Conservation (phyloP, 2,888 invertebrate species). For the Cheiracanthium punctorium region DNA sequence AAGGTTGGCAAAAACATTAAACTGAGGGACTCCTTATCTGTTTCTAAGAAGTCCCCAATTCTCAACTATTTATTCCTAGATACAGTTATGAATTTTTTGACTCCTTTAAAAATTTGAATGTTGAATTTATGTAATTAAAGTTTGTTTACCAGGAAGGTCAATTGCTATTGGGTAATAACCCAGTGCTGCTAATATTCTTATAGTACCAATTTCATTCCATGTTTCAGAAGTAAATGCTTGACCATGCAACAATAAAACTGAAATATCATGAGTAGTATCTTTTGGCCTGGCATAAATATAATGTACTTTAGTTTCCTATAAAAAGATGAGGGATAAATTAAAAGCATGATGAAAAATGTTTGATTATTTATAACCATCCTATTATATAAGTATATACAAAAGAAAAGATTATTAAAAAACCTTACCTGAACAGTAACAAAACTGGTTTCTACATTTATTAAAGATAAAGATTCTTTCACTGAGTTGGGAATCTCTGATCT, state of each 20-base stretch:
- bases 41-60: too few species aligned
- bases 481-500: constrained; percentile 27
- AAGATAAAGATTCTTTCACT: neutral
- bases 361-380: neutral
- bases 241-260: constrained; percentile 78
- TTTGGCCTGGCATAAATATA: constrained; percentile 36
- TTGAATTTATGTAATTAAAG: too few species aligned
- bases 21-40: too few species aligned
- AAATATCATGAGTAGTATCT: constrained; percentile 17
- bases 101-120: too few species aligned
- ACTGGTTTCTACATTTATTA: constrained; percentile 22
- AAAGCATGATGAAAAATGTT: neutral
- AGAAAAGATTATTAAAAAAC: too few species aligned
- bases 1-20: too few species aligned
- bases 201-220: constrained; percentile 77
- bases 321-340: neutral
- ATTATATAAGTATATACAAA: neutral
- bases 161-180: constrained; percentile 77
- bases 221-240: constrained; percentile 76
- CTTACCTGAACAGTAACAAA: constrained; percentile 29
- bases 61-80: too few species aligned
- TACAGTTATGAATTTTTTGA: too few species aligned
- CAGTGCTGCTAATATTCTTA: constrained; percentile 76
- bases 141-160: constrained; percentile 76
- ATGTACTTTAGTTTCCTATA: constrained; percentile 49